Percentiles rank a stretch among this genome's conserved stretches.
Conservation (phyloP, 30 jellyfish, hydroid and myxozoan species). For the Hydractinia echinata region DNA sequence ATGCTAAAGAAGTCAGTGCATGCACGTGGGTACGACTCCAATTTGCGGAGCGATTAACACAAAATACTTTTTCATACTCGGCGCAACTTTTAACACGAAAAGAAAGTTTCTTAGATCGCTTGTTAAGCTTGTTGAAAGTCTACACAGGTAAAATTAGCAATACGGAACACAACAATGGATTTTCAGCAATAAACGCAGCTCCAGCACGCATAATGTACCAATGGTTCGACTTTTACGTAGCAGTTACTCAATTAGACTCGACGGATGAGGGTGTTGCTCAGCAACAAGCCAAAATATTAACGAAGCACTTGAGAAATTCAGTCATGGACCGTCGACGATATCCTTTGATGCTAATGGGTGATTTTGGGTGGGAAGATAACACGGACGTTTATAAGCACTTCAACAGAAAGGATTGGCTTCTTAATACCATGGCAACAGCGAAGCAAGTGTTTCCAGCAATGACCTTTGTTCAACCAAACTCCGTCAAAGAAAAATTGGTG, state of each 20-base stretch:
- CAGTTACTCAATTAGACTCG: background rate
- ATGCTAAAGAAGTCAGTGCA: background rate
- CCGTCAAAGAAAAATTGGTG: background rate
- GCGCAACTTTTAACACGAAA: background rate
- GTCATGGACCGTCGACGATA: constrained; percentile 5
- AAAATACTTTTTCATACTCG: background rate
- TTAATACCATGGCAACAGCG: constrained; percentile 14
- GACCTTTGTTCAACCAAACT: background rate
- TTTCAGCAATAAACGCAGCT: background rate
- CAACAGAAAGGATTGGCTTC: background rate
- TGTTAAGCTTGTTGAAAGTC: background rate
- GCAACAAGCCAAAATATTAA: background rate
- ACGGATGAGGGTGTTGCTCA: background rate
- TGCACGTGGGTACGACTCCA: constrained; percentile 9
- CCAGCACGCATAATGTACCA: background rate
- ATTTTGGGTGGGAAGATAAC: background rate
- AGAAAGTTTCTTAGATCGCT: background rate
- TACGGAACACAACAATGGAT: background rate
- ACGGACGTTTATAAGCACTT: background rate
- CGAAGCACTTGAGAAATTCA: background rate
- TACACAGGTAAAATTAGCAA: background rate
- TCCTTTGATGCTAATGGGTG: background rate
- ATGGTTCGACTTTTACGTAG: constrained; percentile 15
- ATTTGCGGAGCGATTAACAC: constrained; percentile 2
- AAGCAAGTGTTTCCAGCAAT: background rate